Percentiles rank a stretch among this genome's conserved stretches.
Evolutionary conservation across 1,140 invertebrate species (phyloP).

Genomic region (Laodelphax striatellus): DNA sequence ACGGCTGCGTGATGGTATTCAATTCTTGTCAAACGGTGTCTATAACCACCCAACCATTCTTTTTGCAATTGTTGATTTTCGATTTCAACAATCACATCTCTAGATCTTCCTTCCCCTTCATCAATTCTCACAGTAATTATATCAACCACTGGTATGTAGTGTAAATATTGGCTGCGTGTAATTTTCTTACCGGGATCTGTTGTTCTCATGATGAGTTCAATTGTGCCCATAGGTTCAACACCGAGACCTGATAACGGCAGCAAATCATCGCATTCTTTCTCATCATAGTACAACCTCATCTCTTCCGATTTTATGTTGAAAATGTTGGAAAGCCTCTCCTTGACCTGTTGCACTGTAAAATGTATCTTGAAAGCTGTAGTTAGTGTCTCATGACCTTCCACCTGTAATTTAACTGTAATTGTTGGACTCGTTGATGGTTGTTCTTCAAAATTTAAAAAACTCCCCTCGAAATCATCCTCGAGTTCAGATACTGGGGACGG

Average conservation of each 20-base stretch:
- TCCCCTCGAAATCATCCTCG: too few species aligned
- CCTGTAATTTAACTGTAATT: slow-evolving; percentile 18
- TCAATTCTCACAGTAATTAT: slow-evolving; percentile 19
- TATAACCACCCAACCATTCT: slow-evolving; percentile 20
- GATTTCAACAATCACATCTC: slow-evolving; percentile 19
- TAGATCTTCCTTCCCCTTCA: slow-evolving; percentile 2
- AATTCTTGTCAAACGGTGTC: slow-evolving; percentile 10
- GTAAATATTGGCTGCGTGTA: background rate
- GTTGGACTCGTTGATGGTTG: too few species aligned
- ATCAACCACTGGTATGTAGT: slow-evolving; percentile 18
- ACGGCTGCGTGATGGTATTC: slow-evolving; percentile 16
- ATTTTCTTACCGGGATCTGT: background rate
- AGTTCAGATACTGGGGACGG: too few species aligned
- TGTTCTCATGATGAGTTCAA: slow-evolving; percentile 12
- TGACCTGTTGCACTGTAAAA: slow-evolving; percentile 6
- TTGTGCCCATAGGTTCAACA: slow-evolving; percentile 15
- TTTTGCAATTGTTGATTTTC: slow-evolving; percentile 12
- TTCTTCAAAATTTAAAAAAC: too few species aligned
- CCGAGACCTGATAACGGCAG: slow-evolving; percentile 14
- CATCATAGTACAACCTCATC: slow-evolving; percentile 1
- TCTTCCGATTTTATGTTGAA: slow-evolving; percentile 7
- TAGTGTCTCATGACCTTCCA: slow-evolving; percentile 11
- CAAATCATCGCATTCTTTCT: slow-evolving; percentile 8
- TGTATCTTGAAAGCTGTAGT: slow-evolving; percentile 14
- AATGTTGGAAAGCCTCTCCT: slow-evolving; percentile 1